phyloP scores from a whole-genome alignment of 1,140 invertebrate genomes.

The Microplitis demolitor region DNA sequence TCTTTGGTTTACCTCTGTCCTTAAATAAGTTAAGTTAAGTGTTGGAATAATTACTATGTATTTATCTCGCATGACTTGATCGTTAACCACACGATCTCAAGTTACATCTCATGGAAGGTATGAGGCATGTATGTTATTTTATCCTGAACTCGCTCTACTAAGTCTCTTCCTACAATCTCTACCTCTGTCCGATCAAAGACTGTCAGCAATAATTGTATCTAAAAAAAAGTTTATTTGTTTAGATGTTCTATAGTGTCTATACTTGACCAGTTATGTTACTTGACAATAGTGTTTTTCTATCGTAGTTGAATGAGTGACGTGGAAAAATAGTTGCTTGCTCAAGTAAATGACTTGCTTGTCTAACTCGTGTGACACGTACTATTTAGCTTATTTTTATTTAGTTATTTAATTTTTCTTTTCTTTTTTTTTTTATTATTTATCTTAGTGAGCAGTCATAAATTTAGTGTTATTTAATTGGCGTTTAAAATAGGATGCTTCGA shows the following conservation, averaged over 20 bases:
- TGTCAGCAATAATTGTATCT: no score
- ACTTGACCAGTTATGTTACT: neutral
- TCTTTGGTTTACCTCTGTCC: neutral
- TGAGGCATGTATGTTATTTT: conserved; percentile 3
- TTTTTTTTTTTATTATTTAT: neutral
- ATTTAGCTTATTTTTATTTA: neutral
- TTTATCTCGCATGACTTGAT: conserved; percentile 15
- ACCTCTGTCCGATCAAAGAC: neutral
- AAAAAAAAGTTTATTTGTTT: no score
- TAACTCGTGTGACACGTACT: conserved; percentile 19
- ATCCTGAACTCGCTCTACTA: neutral
- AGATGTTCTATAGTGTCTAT: no score
- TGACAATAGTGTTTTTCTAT: neutral
- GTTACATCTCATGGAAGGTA: conserved; percentile 14
- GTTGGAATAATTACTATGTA: conserved; percentile 10
- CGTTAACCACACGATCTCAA: neutral
- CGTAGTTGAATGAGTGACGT: conserved; percentile 23
- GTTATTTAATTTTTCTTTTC: neutral
- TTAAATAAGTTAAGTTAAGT: conserved; percentile 8
- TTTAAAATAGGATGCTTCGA: conserved; percentile 10
- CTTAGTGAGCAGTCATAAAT: neutral
- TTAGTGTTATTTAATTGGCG: conserved; percentile 1
- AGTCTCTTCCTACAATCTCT: neutral
- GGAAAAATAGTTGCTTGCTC: conserved; percentile 48
- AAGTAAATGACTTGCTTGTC: conserved; percentile 43